Evolutionary conservation across 2,888 invertebrate species (phyloP), one percentile per base, ranked within the genome.

Genomic region (Hypolimnas misippus): DNA sequence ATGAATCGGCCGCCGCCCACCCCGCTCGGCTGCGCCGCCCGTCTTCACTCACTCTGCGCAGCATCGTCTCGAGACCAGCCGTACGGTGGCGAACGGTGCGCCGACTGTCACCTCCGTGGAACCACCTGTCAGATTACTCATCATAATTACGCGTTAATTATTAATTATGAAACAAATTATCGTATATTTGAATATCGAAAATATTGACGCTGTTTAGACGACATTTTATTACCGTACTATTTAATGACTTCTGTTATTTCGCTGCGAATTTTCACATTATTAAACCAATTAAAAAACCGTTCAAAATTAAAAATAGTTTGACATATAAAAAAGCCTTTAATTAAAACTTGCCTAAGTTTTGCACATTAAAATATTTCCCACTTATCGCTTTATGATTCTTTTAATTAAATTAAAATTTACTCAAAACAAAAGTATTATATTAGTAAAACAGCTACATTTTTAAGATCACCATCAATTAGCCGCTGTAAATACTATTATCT

Each of bases 1-100:
- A 91, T 91, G 91, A 91, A 91, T 91, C 84, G 87, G 81, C 76
- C 72, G 72, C 77, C 70, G 72, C 74, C 68, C 67, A 67, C 71
- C 65, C 68, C 70, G 69, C 70, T 21, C 64, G 61, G n/a, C 69
- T 63, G 68, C 73, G 69, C 71, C 64, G 65, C 66, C 68, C 65
- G 66, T 59, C 10, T 57, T 57, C 64, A n/a, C n/a, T n/a, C 68
- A 67, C 68, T 65, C 70, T 74, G 75, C 74, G 75, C 49, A 49
- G 49, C 49, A n/a, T 46, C 44, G 12, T 46, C 46, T 21, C 21
- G 46, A 16, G n/a, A 3, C 14, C 6, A 7, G 8, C 25, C 49
- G 74, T 73, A 70, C 69, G 67, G 65, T 49, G 49, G 14, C 31
- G 7, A 46, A 49, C 17, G 17, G 53, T 57, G 60, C 67, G 55